These are phyloP conservation scores for Folsomia candida DNA, from an alignment of 2,888 invertebrate genomes.

Conservation along the genomic window DNA sequence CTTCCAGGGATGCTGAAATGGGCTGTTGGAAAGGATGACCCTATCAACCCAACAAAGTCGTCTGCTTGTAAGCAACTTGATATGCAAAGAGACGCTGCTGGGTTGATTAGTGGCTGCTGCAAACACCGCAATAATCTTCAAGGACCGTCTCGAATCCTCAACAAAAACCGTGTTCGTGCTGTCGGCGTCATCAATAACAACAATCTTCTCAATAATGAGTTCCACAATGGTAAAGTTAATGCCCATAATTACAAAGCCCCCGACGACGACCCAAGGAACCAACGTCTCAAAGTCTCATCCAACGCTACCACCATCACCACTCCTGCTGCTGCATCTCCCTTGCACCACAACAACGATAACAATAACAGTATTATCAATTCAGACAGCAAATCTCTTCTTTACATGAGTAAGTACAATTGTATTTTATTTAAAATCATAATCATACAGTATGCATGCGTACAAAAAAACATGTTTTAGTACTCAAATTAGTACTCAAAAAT, in stretches of 20 bases:
- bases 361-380: conserved; percentile 29
- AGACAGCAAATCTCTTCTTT: conserved; percentile 49
- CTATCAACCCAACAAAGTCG: conserved; percentile 33
- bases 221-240: conserved; percentile 22
- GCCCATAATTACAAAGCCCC: not conserved
- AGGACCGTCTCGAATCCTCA: conserved; percentile 9
- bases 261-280: not conserved
- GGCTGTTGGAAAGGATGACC: conserved; percentile 49
- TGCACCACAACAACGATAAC: conserved; percentile 17
- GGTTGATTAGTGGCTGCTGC: conserved; percentile 22
- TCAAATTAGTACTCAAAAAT: too few relatives aligned
- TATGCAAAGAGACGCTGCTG: conserved; percentile 17
- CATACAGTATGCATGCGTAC: too few relatives aligned
- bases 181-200: conserved; percentile 2
- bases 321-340: not conserved
- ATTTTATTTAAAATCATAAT: not conserved
- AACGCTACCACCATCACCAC: not conserved
- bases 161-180: conserved; percentile 10
- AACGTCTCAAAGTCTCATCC: too few relatives aligned
- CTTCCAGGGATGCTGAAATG: conserved; percentile 49
- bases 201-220: conserved; percentile 19
- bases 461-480: too few relatives aligned
- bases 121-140: conserved; percentile 14
- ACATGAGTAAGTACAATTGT: conserved; percentile 38
- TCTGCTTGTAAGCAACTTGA: conserved; percentile 29